Conservation (phyloP, 2,113 vertebrate genomes). For the Mirza zaza region DNA sequence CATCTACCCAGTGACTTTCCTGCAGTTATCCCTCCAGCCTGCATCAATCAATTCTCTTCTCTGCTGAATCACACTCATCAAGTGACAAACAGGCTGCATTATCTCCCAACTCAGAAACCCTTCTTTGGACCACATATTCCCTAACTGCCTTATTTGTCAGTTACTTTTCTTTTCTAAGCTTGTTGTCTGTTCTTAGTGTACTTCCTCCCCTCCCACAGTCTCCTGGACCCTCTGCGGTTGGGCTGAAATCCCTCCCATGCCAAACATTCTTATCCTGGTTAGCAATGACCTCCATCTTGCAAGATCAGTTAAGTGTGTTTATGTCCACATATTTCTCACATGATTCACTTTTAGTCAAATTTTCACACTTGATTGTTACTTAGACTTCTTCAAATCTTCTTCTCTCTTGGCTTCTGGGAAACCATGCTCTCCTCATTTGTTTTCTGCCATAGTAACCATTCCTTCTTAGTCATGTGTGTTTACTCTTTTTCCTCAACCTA, state of each 20-base stretch:
- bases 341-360: background rate
- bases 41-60: background rate
- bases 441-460: background rate
- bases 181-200: background rate
- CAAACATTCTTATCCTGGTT: background rate
- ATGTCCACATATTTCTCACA: background rate
- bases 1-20: background rate
- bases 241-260: background rate
- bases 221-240: background rate
- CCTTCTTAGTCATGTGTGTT: background rate
- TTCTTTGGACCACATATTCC: background rate
- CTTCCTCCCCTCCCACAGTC: background rate
- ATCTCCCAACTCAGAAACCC: background rate
- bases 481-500: background rate
- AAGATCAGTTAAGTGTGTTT: slow-evolving; percentile 2
- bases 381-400: background rate
- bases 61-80: background rate
- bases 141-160: background rate
- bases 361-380: background rate
- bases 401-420: background rate
- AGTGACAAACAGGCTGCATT: background rate
- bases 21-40: background rate
- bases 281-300: background rate
- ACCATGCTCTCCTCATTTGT: background rate
- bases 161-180: background rate